Evolutionary conservation across 1,140 invertebrate species (phyloP), one percentile per base, ranked within the genome.

Genomic region (Polyergus mexicanus): DNA sequence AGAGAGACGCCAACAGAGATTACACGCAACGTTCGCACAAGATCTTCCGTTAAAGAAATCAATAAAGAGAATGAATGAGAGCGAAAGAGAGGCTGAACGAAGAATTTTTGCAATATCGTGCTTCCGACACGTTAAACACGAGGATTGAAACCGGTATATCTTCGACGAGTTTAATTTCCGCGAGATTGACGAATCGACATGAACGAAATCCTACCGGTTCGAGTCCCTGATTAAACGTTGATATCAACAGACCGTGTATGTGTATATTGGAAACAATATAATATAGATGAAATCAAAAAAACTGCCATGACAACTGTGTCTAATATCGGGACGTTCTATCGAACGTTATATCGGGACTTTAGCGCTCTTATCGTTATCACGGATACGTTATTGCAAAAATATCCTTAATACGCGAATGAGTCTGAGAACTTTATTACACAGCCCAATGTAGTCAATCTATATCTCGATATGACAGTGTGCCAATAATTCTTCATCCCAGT

Each of bases 391-490:
- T 62, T 83, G 78, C 78, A 74, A 83, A 47, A 74, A 74, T 3
- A 44, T 62, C 28, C n/a, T 13, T 13, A 35, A 44, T 60, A 68
- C 19, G 54, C 74, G 68, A 16, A n/a, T 74, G 78, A 69, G 66
- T 72, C 68, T 44, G 81, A 68, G 54, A 78, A 90, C 54, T 89
- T 68, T 86, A 89, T 77, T 66, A 83, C 86, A 83, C 86, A 86
- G 72, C 83, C 56, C 76, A 66, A 89, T 78, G 65, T 85, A 74
- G 68, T 94, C 89, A 90, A 90, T 92, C 88, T 90, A 90, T 90
- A 90, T 86, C 86, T 89, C 77, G 92, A 93, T 92, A 91, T 92
- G 91, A 94, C 92, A 94, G 93, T 94, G 94, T 95, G 94, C 94
- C 94, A 95, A 95, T 91, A 91, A 94, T 63, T 75, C 76, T 88